Base-by-base conservation (phyloP, 2,888 invertebrate species). In the Scaeva pyrastri region DNA sequence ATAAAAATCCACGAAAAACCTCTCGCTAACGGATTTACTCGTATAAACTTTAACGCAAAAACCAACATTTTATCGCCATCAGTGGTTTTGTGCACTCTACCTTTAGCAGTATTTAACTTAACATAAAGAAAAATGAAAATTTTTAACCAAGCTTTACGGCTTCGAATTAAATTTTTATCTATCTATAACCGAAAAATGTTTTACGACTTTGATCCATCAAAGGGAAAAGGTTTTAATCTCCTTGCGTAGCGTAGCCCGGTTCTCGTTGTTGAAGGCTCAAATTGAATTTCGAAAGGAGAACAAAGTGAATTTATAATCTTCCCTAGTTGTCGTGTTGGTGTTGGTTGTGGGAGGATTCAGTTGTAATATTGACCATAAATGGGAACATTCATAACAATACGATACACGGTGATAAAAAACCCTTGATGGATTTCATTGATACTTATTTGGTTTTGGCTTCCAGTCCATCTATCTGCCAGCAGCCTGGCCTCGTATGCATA, bases 151-250 rank as follows among this genome's bases (percentile, higher is more conserved):
- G 12, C 72, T 72, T 36, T 60, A 68, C 45, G 72, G 52, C 16
- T 66, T 75, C 21, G 43, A 60, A 73, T 62, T 62, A 26, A 62
- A 55, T 48, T 39, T 62, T 21, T 60, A 58, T 56, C 31, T 52
- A 72, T 66, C 73, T 45, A 26, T 21, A 68, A 45, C 77, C 50
- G 62, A 73, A 68, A 77, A 68, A 60, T 73, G 66, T 52, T 77
- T 62, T 73, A 73, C 66, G 71, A 64, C 83, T 70, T 83, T 83
- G 73, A 83, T 83, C 83, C 74, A 83, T 83, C 84, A 84, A 84
- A 64, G 66, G 66, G 79, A 64, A 48, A 7, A 56, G 55, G 75
- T 52, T 75, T 76, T 79, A 84, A 84, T 84, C 80, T 41, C 52
- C 60, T 83, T 21, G 72, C 31, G 31, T 31, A 31, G 5, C 31